Conservation (phyloP, 1,140 invertebrate genomes). For the Drosophila trapezifrons region DNA sequence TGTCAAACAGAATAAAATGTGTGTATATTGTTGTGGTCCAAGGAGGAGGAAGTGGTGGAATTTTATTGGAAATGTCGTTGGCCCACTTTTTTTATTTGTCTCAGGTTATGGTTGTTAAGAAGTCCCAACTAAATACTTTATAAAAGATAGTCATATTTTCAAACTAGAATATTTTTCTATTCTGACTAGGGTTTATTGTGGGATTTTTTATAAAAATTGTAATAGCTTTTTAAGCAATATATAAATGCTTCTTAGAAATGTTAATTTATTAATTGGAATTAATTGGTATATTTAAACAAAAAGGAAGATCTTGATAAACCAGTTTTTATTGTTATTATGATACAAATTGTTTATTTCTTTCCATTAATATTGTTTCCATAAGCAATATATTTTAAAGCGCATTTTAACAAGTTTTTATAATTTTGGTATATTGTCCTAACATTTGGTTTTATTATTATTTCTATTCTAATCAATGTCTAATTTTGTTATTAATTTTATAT, state of each 20-base stretch:
- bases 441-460: not conserved
- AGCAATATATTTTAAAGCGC: not conserved
- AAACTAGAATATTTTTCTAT: not conserved
- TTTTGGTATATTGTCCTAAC: too few relatives aligned
- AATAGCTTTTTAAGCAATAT: too few relatives aligned
- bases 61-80: conserved; percentile 10
- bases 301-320: not conserved
- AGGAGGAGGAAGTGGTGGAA: conserved; percentile 6
- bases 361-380: not conserved
- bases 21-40: conserved; percentile 2
- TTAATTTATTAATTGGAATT: too few relatives aligned
- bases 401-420: not conserved
- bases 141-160: not conserved
- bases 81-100: too few relatives aligned
- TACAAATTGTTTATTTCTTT: not conserved
- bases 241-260: not conserved
- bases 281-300: not conserved
- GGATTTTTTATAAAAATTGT: not conserved
- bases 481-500: not conserved
- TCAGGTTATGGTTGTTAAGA: not conserved
- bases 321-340: not conserved
- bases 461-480: not conserved
- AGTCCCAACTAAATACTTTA: not conserved
- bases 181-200: not conserved
- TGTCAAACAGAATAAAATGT: conserved; percentile 4